A percentile compares a stretch with the other conserved stretches of the same genome.
Conservation (phyloP, 2,113 vertebrate species). For the Rhinoptilus africanus region DNA sequence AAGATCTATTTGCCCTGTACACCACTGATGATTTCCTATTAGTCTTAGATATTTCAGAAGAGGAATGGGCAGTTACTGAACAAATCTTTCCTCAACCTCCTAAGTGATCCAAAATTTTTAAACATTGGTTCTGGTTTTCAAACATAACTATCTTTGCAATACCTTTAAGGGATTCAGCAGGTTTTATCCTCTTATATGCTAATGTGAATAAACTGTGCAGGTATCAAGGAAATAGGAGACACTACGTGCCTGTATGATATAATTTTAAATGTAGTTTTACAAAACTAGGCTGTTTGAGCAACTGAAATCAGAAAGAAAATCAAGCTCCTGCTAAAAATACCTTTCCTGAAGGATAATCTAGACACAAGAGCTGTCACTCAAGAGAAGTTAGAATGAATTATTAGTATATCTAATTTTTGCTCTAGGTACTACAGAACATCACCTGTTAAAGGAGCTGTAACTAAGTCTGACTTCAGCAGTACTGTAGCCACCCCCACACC, state of each 20-base stretch:
- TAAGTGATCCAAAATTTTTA: background rate
- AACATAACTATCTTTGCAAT: background rate
- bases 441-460: background rate
- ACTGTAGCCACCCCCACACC: background rate
- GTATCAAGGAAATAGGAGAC: background rate
- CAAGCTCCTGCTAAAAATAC: background rate
- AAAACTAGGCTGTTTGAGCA: background rate
- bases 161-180: background rate
- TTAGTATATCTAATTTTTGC: background rate
- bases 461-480: background rate
- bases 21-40: background rate
- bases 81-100: background rate
- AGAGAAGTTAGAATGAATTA: background rate
- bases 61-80: background rate
- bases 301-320: background rate
- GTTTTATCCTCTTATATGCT: background rate
- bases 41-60: background rate
- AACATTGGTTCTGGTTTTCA: background rate
- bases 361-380: background rate
- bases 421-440: background rate
- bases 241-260: background rate
- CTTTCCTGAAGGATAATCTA: background rate
- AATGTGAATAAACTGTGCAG: background rate
- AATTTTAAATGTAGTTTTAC: background rate
- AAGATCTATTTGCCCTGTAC: background rate